These are phyloP conservation scores for Anguilla rostrata DNA, from an alignment of 2,113 vertebrate species.

Conservation along the genomic window DNA sequence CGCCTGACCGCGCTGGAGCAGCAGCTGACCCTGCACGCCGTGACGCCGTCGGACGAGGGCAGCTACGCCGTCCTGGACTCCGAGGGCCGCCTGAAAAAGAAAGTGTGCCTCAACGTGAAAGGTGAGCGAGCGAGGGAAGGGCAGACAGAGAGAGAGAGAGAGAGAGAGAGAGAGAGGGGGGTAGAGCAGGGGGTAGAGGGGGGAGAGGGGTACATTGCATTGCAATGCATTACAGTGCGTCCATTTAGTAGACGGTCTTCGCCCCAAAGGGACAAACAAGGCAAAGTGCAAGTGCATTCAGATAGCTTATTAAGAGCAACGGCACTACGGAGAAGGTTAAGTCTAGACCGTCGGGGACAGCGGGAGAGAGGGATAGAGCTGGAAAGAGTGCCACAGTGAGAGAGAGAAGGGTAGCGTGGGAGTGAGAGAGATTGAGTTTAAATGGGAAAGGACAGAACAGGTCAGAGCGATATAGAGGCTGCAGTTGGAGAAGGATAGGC, in stretches of 20 bases:
- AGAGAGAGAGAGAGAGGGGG: neutral
- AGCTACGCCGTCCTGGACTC: conserved; percentile 66
- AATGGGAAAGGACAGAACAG: neutral
- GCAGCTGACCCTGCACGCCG: conserved; percentile 47
- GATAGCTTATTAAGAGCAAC: neutral
- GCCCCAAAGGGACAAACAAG: neutral
- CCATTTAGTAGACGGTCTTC: neutral
- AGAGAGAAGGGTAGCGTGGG: neutral
- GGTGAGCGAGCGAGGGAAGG: conserved; percentile 51
- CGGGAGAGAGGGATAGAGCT: neutral
- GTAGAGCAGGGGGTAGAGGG: neutral
- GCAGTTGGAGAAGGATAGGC: neutral
- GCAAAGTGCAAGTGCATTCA: neutral
- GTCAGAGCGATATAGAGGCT: neutral
- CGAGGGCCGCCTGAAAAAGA: conserved; percentile 43
- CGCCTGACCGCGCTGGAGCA: conserved; percentile 48
- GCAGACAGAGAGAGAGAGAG: neutral
- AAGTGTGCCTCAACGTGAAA: conserved; percentile 72
- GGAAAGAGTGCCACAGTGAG: neutral
- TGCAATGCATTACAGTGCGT: neutral
- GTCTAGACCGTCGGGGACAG: neutral
- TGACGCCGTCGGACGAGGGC: conserved; percentile 63
- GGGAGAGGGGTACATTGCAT: neutral
- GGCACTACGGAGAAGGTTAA: neutral
- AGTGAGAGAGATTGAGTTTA: neutral